Conservation (phyloP, 1,140 invertebrate species). For the Centruroides vittatus region DNA sequence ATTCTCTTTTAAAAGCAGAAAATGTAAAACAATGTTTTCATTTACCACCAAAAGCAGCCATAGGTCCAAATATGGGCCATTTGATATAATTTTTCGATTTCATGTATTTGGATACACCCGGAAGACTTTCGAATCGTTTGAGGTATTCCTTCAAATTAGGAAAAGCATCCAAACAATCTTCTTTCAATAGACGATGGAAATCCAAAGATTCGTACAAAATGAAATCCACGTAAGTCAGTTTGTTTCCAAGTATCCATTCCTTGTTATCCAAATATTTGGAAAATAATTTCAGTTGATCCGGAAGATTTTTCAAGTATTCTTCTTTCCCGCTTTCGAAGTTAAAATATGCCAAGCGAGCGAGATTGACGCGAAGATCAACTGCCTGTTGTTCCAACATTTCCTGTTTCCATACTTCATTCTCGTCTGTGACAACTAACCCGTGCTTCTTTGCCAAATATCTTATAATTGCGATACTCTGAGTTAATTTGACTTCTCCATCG, state of each 20-base stretch:
- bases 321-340: constrained; percentile 16
- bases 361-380: constrained; percentile 30
- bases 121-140: constrained; percentile 27
- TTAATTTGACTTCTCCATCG: constrained; percentile 19
- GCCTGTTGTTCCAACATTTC: constrained; percentile 34
- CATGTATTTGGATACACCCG: constrained; percentile 27
- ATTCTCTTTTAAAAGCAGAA: too few species aligned
- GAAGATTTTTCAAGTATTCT: constrained; percentile 22
- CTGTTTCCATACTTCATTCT: constrained; percentile 29
- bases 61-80: constrained; percentile 21
- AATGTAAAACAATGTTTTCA: too few species aligned
- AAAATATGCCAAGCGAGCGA: constrained; percentile 21
- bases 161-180: constrained; percentile 29
- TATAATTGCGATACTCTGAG: constrained; percentile 37
- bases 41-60: constrained; percentile 8
- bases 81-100: constrained; percentile 26
- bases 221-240: constrained; percentile 37
- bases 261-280: constrained; percentile 31
- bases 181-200: constrained; percentile 27
- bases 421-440: constrained; percentile 25
- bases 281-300: constrained; percentile 25
- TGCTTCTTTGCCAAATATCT: constrained; percentile 32
- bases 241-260: constrained; percentile 32
- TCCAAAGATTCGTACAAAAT: constrained; percentile 36
- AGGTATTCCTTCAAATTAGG: constrained; percentile 30